Percentiles rank a stretch among this genome's conserved stretches.
Evolutionary conservation across 2,113 vertebrate species (phyloP).

Genomic region (Crotalus horridus): DNA sequence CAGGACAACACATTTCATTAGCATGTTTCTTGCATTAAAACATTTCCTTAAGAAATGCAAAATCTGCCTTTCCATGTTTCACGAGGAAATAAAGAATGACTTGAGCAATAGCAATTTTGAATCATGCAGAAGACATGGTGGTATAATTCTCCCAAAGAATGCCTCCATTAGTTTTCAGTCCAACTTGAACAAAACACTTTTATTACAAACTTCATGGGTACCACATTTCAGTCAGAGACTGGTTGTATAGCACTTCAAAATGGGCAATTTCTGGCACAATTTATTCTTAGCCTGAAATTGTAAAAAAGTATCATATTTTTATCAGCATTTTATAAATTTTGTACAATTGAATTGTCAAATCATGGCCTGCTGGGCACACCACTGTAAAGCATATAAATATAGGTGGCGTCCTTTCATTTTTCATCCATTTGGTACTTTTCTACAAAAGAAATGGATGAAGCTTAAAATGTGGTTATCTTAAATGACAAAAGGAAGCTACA

Average conservation of each 20-base stretch:
- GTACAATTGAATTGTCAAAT: slow-evolving; percentile 4
- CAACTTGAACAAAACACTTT: neutral
- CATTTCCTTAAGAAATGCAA: neutral
- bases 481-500: slow-evolving; percentile 21
- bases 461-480: slow-evolving; percentile 16
- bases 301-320: neutral
- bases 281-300: neutral
- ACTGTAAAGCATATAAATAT: neutral
- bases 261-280: neutral
- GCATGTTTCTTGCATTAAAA: neutral
- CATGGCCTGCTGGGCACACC: neutral
- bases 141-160: neutral
- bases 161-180: neutral
- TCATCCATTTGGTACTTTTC: neutral
- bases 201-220: neutral
- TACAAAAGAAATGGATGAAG: slow-evolving; percentile 3
- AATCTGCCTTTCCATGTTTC: neutral
- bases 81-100: neutral
- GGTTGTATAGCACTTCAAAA: slow-evolving; percentile 30
- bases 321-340: slow-evolving; percentile 9
- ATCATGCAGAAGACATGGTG: neutral
- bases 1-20: neutral
- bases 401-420: neutral
- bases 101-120: neutral
- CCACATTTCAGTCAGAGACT: neutral